Evolutionary conservation across 2,888 invertebrate genomes (phyloP), one percentile per base, ranked within the genome.

Genomic region (Bimastos eiseni): DNA sequence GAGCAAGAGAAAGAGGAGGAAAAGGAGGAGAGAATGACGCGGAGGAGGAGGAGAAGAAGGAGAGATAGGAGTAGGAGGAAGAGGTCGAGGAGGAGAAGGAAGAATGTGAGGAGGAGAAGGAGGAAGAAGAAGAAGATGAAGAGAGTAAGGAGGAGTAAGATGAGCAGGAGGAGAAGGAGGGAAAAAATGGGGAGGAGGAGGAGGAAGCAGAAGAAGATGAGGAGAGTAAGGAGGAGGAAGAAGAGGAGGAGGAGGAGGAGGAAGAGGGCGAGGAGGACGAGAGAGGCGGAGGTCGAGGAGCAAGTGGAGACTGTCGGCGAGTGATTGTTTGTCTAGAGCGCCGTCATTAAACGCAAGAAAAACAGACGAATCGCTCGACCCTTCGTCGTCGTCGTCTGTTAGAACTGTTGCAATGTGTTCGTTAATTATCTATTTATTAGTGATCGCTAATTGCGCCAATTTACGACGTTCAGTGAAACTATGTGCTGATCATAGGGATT

Each of bases 261-360:
- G 70, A 41, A 6, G 41, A 6, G 2, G 70, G n/a, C 70, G n/a
- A n/a, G 5, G 55, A 13, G 0, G 30, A 5, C 6, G 55, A 4
- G 24, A n/a, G 70, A 70, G n/a, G 70, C 24, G 55, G 24, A 55
- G 24, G 55, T n/a, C 30, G 70, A n/a, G n/a, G n/a, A 70, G 70
- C 30, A 6, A n/a, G 70, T n/a, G 70, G 70, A 30, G 70, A 70
- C n/a, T 17, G 70, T 8, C n/a, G 24, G 55, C 55, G 8, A 13
- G 70, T 70, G 70, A 70, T 70, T 70, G 70, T 70, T 70, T 70
- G 70, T 70, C 70, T 70, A n/a, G 70, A 8, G 11, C 70, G n/a
- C 70, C 70, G 70, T 70, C n/a, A 70, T 70, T 70, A 70, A 70
- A 70, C 30, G 70, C 70, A 70, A 70, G 70, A 70, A 70, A 70